A percentile compares a stretch with the other conserved stretches of the same genome.
These are phyloP conservation scores for Paracyclopina nana DNA, from an alignment of 1,140 invertebrate genomes.

Conservation along the genomic window DNA sequence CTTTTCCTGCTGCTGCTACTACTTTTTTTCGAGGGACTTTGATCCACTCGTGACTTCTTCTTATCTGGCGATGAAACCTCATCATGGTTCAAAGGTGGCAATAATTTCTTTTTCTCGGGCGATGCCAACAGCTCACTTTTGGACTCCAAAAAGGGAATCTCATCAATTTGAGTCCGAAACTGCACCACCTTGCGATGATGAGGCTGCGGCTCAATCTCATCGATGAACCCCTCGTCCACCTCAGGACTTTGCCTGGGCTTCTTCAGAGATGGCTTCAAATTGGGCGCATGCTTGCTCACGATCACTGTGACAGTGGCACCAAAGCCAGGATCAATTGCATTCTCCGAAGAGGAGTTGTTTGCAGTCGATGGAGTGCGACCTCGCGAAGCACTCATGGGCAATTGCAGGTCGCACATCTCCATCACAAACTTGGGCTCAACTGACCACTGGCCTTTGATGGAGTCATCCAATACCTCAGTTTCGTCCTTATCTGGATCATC, in stretches of 20 bases:
- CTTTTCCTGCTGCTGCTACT: no score
- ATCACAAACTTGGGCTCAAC: slow-evolving; percentile 10
- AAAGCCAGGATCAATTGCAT: not conserved
- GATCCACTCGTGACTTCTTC: no score
- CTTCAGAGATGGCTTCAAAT: not conserved
- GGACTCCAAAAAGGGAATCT: slow-evolving; percentile 1
- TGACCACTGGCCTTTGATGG: slow-evolving; percentile 6
- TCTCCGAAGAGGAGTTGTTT: not conserved
- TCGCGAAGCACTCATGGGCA: not conserved
- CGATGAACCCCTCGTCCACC: not conserved
- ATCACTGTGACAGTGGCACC: not conserved
- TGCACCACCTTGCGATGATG: slow-evolving; percentile 2
- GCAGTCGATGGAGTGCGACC: not conserved
- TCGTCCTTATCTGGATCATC: no score
- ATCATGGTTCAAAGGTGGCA: no score
- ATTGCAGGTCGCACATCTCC: slow-evolving; percentile 3
- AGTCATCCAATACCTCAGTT: not conserved
- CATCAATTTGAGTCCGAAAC: slow-evolving; percentile 5
- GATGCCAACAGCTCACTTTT: no score
- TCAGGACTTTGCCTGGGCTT: not conserved
- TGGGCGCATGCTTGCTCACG: not conserved
- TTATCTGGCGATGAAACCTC: no score
- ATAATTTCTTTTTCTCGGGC: no score
- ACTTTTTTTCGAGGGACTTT: no score
- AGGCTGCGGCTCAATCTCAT: not conserved